phyloP scores from a whole-genome alignment of 37 sponge, comb jelly and placozoan species.

The Mnemiopsis leidyi region DNA sequence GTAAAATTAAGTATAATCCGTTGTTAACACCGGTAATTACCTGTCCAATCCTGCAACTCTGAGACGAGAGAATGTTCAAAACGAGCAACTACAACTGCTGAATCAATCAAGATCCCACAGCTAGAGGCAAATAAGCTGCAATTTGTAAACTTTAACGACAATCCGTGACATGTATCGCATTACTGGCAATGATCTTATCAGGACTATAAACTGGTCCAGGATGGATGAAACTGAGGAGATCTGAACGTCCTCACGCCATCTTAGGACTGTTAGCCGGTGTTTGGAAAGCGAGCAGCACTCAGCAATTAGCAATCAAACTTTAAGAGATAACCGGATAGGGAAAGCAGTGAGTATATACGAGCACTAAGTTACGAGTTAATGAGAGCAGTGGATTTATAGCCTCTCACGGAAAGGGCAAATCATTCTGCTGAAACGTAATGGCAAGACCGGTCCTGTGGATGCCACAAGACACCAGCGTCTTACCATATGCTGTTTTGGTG shows the following conservation, averaged over 20 bases:
- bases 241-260: too few species aligned
- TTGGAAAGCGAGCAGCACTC: not conserved
- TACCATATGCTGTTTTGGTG: not conserved
- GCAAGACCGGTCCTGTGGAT: not conserved
- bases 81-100: too few species aligned
- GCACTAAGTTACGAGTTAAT: not conserved
- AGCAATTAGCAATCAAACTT: not conserved
- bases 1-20: not conserved
- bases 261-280: not conserved
- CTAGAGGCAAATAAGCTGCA: too few species aligned
- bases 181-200: too few species aligned
- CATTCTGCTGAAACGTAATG: not conserved
- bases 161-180: too few species aligned
- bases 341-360: not conserved
- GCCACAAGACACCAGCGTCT: not conserved
- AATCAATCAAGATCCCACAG: not conserved
- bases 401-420: not conserved
- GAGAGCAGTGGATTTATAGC: not conserved
- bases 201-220: too few species aligned
- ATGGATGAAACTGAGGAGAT: too few species aligned
- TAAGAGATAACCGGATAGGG: not conserved
- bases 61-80: not conserved
- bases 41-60: not conserved
- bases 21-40: not conserved
- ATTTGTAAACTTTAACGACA: too few species aligned